phyloP scores from a whole-genome alignment of 2,113 vertebrate species.

The Brevimyrus niger region DNA sequence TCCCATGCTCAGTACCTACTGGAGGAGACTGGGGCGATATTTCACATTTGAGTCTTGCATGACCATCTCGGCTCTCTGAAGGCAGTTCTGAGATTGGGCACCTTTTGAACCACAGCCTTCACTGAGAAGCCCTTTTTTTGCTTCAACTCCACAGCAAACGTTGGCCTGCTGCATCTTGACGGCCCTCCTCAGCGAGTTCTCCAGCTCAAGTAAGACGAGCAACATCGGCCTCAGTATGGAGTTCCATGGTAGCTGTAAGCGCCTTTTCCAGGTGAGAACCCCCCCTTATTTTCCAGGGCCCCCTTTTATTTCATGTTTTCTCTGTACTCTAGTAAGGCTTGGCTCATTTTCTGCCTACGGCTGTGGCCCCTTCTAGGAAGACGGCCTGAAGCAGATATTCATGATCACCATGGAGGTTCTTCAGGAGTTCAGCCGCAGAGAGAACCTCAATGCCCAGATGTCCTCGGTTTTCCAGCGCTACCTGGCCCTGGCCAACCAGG shows the following conservation, averaged over 20 bases:
- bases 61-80: background rate
- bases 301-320: background rate
- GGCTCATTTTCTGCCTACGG: background rate
- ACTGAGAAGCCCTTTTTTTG: background rate
- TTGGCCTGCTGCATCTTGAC: constrained; percentile 97
- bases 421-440: constrained; percentile 90
- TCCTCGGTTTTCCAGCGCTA: constrained; percentile 97
- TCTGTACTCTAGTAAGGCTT: background rate
- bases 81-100: too few species aligned
- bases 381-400: constrained; percentile 90
- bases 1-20: background rate
- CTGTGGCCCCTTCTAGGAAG: constrained; percentile 70
- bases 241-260: constrained; percentile 96
- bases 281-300: background rate
- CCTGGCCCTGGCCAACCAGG: constrained; percentile 92
- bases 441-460: constrained; percentile 93
- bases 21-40: background rate
- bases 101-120: background rate
- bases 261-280: constrained; percentile 84
- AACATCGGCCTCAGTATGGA: constrained; percentile 99
- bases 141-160: constrained; percentile 76
- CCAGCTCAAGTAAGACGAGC: constrained; percentile 98
- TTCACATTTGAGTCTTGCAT: background rate
- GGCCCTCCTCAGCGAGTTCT: constrained; percentile 92
- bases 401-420: constrained; percentile 91